Conservation (phyloP, 2,797 vertebrate species). For the Tadarida brasiliensis region DNA sequence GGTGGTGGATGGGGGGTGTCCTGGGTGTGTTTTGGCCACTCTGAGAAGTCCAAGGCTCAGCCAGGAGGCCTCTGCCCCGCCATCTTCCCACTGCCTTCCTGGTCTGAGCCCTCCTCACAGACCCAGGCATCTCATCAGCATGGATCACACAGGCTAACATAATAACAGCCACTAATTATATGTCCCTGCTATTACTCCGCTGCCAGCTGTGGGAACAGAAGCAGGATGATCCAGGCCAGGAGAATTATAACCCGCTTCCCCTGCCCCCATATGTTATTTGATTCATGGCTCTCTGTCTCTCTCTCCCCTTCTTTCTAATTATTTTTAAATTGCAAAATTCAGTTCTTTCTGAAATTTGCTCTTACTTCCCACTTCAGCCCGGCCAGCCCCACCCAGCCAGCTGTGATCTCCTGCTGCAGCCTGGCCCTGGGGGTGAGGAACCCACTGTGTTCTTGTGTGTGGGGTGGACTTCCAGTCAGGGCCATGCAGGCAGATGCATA, state of each 20-base stretch:
- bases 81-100: slow-evolving; percentile 56
- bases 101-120: slow-evolving; percentile 67
- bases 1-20: rapidly evolving
- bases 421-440: not conserved
- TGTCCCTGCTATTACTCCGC: slow-evolving; percentile 70
- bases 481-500: too few relatives aligned
- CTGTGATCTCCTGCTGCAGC: too few relatives aligned
- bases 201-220: slow-evolving; percentile 75
- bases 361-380: not conserved
- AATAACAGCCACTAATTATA: slow-evolving; percentile 82
- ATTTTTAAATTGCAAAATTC: slow-evolving; percentile 39
- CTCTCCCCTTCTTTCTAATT: not conserved
- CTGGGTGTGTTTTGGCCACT: not conserved
- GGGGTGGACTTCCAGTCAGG: too few relatives aligned
- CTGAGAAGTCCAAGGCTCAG: not conserved
- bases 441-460: not conserved
- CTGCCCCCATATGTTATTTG: not conserved
- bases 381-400: not conserved
- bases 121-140: slow-evolving; percentile 77
- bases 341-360: slow-evolving; percentile 16
- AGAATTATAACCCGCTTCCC: not conserved
- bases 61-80: rapidly evolving
- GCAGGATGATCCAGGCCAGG: slow-evolving; percentile 32
- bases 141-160: slow-evolving; percentile 80
- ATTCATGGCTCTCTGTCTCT: not conserved